Base-by-base conservation (phyloP, 2,888 invertebrate genomes). In the Archips crataeganus region DNA sequence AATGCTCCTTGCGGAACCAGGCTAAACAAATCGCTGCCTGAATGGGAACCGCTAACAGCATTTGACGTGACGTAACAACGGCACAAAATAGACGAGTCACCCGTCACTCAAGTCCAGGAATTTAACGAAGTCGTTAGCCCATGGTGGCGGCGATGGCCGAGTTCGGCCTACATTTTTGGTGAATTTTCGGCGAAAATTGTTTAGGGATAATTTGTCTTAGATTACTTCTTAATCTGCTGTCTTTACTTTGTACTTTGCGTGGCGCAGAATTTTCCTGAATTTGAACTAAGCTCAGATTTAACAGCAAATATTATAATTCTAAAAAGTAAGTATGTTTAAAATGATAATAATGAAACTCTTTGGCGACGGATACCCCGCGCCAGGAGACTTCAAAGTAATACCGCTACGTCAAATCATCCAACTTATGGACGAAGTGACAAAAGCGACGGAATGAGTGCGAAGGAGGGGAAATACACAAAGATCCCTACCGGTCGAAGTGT, bases 91-190 rank as follows among this genome's bases (percentile, higher is more conserved):
- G 60, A 34, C 70, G 70, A 69, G 74, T 74, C 74, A 74, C 74
- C 65, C 45, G 74, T 74, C 74, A 74, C n/a, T 72, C 72, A 68
- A 54, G 47, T 15, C 49, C 60, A 65, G 60, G 61, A 71, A 61
- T 74, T 74, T 73, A 73, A 74, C 74, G 60, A 65, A 74, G 74
- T 70, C 74, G 74, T 74, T 74, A 74, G 70, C 47, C 45, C 49
- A 51, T 51, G 39, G 15, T 10, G 71, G 42, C 42, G 23, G 67
- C 10, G 47, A 15, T 45, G n/a, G 36, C 10, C 10, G 32, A 32
- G 23, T 57, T 57, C 57, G 49, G 57, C 49, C 15, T 69, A 68
- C 34, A 23, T 61, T 32, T n/a, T 51, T 45, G 62, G 72, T 57
- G 47, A 68, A 57, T 65, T 51, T 34, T 23, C 62, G 62, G 62